Conservation (phyloP, 2,113 vertebrate genomes). For the Cyprinodon tularosa region DNA sequence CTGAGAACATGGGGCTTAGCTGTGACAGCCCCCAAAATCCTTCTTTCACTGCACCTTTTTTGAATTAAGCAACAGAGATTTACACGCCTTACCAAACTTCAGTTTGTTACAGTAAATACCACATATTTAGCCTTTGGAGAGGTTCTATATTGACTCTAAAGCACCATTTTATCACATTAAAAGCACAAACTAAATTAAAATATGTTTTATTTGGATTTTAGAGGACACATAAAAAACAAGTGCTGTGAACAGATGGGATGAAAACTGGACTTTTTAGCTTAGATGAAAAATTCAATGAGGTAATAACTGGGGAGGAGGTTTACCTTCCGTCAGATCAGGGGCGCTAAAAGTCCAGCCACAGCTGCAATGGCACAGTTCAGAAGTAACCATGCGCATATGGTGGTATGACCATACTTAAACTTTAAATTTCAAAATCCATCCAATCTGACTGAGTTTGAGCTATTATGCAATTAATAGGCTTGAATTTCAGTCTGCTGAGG, state of each 20-base stretch:
- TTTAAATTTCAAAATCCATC: no score
- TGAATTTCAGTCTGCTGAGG: no score
- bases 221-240: neutral
- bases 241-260: neutral
- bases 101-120: slow-evolving; percentile 61
- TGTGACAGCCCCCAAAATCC: slow-evolving; percentile 72
- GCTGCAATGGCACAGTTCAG: no score
- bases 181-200: neutral
- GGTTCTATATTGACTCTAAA: slow-evolving; percentile 22
- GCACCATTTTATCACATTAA: neutral
- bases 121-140: slow-evolving; percentile 59
- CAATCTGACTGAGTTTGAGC: neutral
- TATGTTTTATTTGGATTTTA: no score
- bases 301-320: neutral
- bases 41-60: slow-evolving; percentile 73
- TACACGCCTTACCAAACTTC: slow-evolving; percentile 71
- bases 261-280: neutral
- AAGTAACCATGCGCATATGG: neutral
- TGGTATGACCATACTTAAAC: neutral
- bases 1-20: slow-evolving; percentile 69
- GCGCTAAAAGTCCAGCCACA: neutral
- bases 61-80: slow-evolving; percentile 75
- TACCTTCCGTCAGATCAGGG: neutral
- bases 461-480: neutral
- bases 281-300: neutral